Conservation (phyloP, 23 tunicate species). For the Halocynthia aurantium region DNA sequence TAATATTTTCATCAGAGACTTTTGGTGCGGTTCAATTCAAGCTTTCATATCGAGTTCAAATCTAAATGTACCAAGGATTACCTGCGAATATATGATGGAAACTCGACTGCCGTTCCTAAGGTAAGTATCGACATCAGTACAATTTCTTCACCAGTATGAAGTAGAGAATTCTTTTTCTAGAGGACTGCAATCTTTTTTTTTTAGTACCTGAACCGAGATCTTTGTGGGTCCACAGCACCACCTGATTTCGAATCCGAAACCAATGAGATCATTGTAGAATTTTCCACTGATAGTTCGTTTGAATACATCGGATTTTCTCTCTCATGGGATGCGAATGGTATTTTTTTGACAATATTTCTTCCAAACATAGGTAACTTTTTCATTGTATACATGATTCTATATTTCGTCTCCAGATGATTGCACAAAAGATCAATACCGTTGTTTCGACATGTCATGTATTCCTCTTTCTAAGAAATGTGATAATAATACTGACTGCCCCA, state of each 20-base stretch:
- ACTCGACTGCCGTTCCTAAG: background rate
- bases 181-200: background rate
- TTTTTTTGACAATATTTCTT: background rate
- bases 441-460: constrained; percentile 6
- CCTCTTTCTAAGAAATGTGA: background rate
- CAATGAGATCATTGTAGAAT: constrained; percentile 11
- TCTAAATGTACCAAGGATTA: background rate
- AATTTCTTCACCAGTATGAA: too few species aligned
- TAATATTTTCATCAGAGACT: background rate
- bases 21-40: constrained; percentile 1
- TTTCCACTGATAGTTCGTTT: constrained; percentile 1
- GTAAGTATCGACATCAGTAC: constrained; percentile 3
- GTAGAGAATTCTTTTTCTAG: background rate
- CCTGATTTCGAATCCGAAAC: background rate
- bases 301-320: constrained; percentile 19
- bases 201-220: background rate
- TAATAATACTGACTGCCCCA: background rate
- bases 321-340: constrained; percentile 7
- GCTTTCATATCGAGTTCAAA: background rate
- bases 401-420: background rate
- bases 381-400: background rate
- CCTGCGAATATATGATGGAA: constrained; percentile 12
- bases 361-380: background rate
- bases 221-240: constrained; percentile 6
- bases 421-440: background rate